phyloP scores from a whole-genome alignment of 2,797 vertebrate genomes.

The Sebastolobus altivelis region DNA sequence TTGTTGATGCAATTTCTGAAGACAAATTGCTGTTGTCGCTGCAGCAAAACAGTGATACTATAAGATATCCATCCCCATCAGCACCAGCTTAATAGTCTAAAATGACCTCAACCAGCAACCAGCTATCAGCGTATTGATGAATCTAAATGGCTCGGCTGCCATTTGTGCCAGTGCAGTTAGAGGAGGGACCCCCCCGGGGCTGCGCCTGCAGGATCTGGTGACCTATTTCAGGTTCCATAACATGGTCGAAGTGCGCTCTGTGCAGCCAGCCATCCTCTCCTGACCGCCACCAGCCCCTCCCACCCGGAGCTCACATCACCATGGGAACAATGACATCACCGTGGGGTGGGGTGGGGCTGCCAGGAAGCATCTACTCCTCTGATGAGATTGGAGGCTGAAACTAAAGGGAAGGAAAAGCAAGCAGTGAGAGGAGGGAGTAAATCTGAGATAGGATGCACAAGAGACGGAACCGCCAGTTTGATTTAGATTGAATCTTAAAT shows the following conservation, averaged over 20 bases:
- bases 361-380: slow-evolving; percentile 34
- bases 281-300: slow-evolving; percentile 23
- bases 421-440: not conserved
- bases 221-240: slow-evolving; percentile 74
- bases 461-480: not conserved
- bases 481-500: slow-evolving; percentile 7
- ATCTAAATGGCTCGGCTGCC: slow-evolving; percentile 60
- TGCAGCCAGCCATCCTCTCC: slow-evolving; percentile 34
- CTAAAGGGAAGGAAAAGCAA: not conserved
- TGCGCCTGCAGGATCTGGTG: slow-evolving; percentile 52
- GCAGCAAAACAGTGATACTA: too few relatives aligned
- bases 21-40: not conserved
- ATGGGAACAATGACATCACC: slow-evolving; percentile 71
- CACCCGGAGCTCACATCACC: slow-evolving; percentile 29
- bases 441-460: not conserved
- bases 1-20: not conserved
- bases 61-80: not conserved
- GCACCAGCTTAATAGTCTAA: slow-evolving; percentile 17
- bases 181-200: slow-evolving; percentile 1
- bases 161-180: slow-evolving; percentile 41
- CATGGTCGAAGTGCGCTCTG: slow-evolving; percentile 44
- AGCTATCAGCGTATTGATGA: slow-evolving; percentile 65
- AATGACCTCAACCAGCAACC: slow-evolving; percentile 28
- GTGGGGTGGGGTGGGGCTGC: slow-evolving; percentile 34
- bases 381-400: slow-evolving; percentile 25